These are phyloP conservation scores for Megalops atlanticus DNA, from an alignment of 2,113 vertebrate species.

Conservation along the genomic window DNA sequence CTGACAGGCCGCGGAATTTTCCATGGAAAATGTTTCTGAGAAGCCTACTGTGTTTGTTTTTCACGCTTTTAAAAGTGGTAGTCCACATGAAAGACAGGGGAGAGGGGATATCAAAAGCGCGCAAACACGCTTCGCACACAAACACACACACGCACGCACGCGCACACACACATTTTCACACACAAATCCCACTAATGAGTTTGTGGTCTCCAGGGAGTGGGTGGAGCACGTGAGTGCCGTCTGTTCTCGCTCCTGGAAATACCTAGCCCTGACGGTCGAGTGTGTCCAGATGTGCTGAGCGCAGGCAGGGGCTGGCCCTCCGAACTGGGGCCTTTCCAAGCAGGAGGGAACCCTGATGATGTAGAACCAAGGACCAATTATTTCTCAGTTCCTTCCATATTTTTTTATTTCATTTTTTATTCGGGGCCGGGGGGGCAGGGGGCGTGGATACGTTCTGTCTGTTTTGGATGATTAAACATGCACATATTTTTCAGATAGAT, in stretches of 20 bases:
- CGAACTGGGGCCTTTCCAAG: slow-evolving; percentile 43
- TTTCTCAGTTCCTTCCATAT: slow-evolving; percentile 23
- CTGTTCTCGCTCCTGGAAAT: slow-evolving; percentile 2
- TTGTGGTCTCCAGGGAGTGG: slow-evolving; percentile 8
- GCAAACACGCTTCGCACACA: neutral
- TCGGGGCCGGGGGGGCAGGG: too few species aligned
- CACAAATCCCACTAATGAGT: neutral
- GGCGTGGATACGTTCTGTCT: slow-evolving; percentile 1
- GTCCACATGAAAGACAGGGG: slow-evolving; percentile 64
- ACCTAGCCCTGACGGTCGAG: slow-evolving; percentile 40
- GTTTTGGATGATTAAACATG: neutral
- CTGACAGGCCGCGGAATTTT: slow-evolving; percentile 70
- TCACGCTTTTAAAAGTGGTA: slow-evolving; percentile 53
- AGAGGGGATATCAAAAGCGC: slow-evolving; percentile 36
- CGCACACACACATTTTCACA: neutral
- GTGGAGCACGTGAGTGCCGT: slow-evolving; percentile 38
- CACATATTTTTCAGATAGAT: neutral
- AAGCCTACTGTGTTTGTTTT: slow-evolving; percentile 61
- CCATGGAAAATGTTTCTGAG: slow-evolving; percentile 68
- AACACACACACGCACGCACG: neutral
- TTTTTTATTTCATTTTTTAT: too few species aligned
- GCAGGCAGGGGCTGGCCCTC: slow-evolving; percentile 43
- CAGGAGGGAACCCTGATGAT: slow-evolving; percentile 47
- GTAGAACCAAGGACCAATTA: slow-evolving; percentile 51
- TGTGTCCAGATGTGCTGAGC: slow-evolving; percentile 60